These are phyloP conservation scores for Scaptomyza tumidula DNA, from an alignment of 2,888 invertebrate species.

Conservation along the genomic window DNA sequence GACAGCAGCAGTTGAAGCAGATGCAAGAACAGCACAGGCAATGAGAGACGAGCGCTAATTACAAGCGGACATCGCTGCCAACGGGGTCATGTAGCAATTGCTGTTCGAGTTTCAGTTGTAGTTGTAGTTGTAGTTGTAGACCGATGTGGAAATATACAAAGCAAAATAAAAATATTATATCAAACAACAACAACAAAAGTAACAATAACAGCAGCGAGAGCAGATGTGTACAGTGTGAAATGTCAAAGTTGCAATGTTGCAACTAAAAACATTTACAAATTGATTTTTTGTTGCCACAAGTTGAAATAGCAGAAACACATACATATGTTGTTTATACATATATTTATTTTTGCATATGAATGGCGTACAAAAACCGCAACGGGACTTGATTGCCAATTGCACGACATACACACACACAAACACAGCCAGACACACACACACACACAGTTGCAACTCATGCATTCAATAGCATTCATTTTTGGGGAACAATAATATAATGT, in stretches of 20 bases:
- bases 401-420: slow-evolving; percentile 13
- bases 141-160: slow-evolving; percentile 39
- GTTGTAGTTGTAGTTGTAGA: slow-evolving; percentile 29
- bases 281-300: slow-evolving; percentile 70
- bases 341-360: slow-evolving; percentile 57
- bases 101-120: slow-evolving; percentile 5
- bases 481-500: slow-evolving; percentile 70
- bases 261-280: slow-evolving; percentile 76
- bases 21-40: background rate
- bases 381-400: slow-evolving; percentile 59
- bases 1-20: slow-evolving; percentile 18
- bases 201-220: slow-evolving; percentile 17
- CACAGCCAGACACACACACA: too few species aligned
- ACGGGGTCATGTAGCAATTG: slow-evolving; percentile 71
- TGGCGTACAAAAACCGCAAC: slow-evolving; percentile 60
- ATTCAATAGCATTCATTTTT: slow-evolving; percentile 63
- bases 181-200: slow-evolving; percentile 26
- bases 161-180: slow-evolving; percentile 31
- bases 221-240: slow-evolving; percentile 60
- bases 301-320: slow-evolving; percentile 21
- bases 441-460: slow-evolving; percentile 42
- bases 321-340: background rate
- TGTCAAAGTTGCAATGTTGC: slow-evolving; percentile 66
- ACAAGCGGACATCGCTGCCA: slow-evolving; percentile 68
- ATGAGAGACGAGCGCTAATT: slow-evolving; percentile 53